Conservation (phyloP, 92 coral and sea anemone species). For the Epizoanthus rinbou region DNA sequence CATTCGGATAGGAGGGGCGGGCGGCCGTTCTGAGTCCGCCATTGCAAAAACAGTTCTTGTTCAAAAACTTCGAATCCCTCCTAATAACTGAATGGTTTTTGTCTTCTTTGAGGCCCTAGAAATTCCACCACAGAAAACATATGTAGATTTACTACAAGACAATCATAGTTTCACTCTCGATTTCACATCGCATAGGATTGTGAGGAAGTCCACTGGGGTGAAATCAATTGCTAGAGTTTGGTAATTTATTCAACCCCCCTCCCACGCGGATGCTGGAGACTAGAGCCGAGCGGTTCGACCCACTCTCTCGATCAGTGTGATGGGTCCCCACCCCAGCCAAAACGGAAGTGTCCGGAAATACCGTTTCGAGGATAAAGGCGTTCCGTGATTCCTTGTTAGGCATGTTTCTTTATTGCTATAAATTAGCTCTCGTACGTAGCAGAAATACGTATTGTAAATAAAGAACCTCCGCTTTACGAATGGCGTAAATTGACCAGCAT, state of each 20-base stretch:
- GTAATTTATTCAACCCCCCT: conserved; percentile 46
- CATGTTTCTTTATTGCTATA: not conserved
- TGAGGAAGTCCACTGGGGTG: conserved; percentile 46
- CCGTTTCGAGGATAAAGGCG: not conserved
- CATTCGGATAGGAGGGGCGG: conserved; percentile 99
- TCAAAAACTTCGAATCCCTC: conserved; percentile 38
- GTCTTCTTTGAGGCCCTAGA: conserved; percentile 25
- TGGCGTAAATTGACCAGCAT: not conserved
- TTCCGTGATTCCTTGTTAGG: conserved; percentile 7
- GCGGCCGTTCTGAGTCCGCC: conserved; percentile 99
- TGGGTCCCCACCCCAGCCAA: conserved; percentile 41
- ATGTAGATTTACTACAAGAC: conserved; percentile 45
- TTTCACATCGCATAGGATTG: conserved; percentile 36
- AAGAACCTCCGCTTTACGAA: not conserved
- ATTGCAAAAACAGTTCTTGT: conserved; percentile 52
- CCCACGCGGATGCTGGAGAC: conserved; percentile 26
- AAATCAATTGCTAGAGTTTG: conserved; percentile 31
- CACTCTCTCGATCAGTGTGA: not conserved
- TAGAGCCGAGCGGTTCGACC: conserved; percentile 27
- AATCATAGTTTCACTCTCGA: conserved; percentile 44
- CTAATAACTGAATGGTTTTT: conserved; percentile 1
- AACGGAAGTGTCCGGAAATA: conserved; percentile 30
- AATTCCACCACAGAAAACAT: conserved; percentile 49
- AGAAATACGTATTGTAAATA: not conserved
- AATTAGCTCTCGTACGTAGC: not conserved